Evolutionary conservation across 2,888 invertebrate genomes (phyloP), one percentile per base, ranked within the genome.

Genomic region (Isoperla grammatica): DNA sequence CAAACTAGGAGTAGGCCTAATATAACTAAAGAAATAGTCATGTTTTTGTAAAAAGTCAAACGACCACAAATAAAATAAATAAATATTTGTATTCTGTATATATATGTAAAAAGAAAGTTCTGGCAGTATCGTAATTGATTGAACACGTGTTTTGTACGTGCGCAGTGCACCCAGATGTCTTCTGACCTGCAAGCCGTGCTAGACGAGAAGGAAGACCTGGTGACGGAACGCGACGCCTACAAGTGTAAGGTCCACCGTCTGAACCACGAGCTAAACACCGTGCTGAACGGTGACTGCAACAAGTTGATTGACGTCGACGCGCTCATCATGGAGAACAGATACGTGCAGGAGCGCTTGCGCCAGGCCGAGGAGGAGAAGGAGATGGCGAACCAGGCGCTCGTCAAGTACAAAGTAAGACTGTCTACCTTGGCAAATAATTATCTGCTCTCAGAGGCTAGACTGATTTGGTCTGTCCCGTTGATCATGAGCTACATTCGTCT

Each of bases 151-250:
- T 61, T 70, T 72, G 43, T n/a, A n/a, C n/a, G n/a, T n/a, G n/a
- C n/a, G n/a, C 70, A 88, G 85, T 87, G 83, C 71, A 80, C 81
- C 65, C 88, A 90, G 73, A 73, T 91, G 50, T 84, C 87, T 68
- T 77, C 83, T 48, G 91, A 93, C 73, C 79, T 92, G 35, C 83
- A 90, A 71, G 81, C 85, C 5, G 81, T 90, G 23, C 73, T 92
- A 46, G 92, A 92, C 72, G 92, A 92, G 71, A 92, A 91, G 70
- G 90, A 91, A 69, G 92, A 92, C 70, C 73, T 88, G 35, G 83
- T 86, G 15, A 84, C 83, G 4, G 90, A 92, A 71, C 78, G 90
- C 61, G 91, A 92, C 72, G 87, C 88, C 20, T 91, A 88, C 70
- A 88, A 89, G 70, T 85, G 82, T 67, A 92, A 92, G 76, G 87